These are phyloP conservation scores for Rhinoderma darwinii DNA, from an alignment of 2,113 vertebrate species.

Conservation along the genomic window DNA sequence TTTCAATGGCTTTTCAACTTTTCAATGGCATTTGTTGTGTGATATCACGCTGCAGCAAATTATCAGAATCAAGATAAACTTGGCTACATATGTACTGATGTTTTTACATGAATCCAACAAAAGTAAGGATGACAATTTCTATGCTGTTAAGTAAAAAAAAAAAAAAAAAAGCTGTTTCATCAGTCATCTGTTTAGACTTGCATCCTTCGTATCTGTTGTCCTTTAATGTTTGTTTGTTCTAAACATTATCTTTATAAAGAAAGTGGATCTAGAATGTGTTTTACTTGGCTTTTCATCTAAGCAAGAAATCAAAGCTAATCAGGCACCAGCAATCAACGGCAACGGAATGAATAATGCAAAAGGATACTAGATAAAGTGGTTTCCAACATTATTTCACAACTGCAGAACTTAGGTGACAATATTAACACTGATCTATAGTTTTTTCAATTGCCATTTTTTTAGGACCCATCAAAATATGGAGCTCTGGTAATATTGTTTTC, in stretches of 20 bases:
- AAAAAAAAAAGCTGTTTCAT: not conserved
- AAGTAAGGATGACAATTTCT: too few relatives aligned
- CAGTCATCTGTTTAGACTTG: not conserved
- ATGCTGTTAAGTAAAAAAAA: too few relatives aligned
- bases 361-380: not conserved
- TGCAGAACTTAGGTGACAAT: too few relatives aligned
- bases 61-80: too few relatives aligned
- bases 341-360: not conserved
- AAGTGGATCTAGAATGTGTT: not conserved
- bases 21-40: too few relatives aligned
- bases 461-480: too few relatives aligned
- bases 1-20: too few relatives aligned
- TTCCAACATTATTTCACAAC: not conserved
- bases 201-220: not conserved
- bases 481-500: too few relatives aligned
- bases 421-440: too few relatives aligned
- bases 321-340: not conserved
- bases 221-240: not conserved
- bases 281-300: conserved; percentile 2
- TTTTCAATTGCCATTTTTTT: too few relatives aligned
- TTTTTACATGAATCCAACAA: not conserved
- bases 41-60: too few relatives aligned
- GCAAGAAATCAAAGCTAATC: conserved; percentile 11
- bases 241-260: not conserved
- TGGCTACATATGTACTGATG: too few relatives aligned